Conservation (phyloP, 2,888 invertebrate species). For the Lycaena phlaeas region DNA sequence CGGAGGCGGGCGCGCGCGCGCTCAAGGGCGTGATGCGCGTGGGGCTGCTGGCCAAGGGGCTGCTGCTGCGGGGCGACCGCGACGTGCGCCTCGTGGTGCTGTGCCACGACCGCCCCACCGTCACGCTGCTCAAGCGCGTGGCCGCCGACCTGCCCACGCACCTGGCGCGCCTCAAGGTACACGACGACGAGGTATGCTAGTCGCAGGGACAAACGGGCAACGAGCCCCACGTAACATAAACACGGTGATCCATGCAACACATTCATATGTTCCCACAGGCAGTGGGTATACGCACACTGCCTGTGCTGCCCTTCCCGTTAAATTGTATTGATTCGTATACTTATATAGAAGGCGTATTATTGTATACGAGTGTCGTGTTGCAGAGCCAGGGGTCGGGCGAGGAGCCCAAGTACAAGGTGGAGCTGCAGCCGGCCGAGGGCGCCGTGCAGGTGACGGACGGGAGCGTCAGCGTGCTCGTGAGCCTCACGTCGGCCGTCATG, state of each 20-base stretch:
- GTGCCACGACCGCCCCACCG: conserved; percentile 94
- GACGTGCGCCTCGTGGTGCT: conserved; percentile 94
- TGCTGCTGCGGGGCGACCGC: conserved; percentile 91
- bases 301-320: no score
- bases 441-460: conserved; percentile 88
- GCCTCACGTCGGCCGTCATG: conserved; percentile 94
- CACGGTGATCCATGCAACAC: no score
- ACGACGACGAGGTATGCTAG: not conserved
- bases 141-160: conserved; percentile 88
- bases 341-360: no score
- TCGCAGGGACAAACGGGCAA: no score
- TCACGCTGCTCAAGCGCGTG: conserved; percentile 88
- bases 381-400: conserved; percentile 39
- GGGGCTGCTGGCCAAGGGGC: conserved; percentile 82
- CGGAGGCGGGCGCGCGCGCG: conserved; percentile 72
- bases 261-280: no score
- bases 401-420: conserved; percentile 82
- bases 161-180: conserved; percentile 74
- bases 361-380: no score
- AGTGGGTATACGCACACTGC: no score
- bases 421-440: conserved; percentile 87
- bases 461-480: conserved; percentile 85
- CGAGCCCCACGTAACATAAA: no score
- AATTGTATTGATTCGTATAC: no score
- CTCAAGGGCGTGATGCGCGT: conserved; percentile 98